A percentile compares a stretch with the other conserved stretches of the same genome.
These are phyloP conservation scores for Fregata magnificens DNA, from an alignment of 2,113 vertebrate genomes.

Conservation along the genomic window DNA sequence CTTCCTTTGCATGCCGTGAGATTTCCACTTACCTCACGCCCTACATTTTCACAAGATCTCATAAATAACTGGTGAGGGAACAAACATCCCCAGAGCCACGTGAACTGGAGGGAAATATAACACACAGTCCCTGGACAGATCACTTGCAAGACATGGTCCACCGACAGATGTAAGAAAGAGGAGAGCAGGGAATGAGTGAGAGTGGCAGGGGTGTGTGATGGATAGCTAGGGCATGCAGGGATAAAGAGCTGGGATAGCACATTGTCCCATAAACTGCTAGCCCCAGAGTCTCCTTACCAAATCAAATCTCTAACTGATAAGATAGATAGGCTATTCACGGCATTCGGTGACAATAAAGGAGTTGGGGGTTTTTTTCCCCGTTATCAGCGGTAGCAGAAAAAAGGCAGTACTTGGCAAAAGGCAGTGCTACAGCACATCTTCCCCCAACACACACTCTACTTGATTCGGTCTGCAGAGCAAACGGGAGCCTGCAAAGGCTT, in stretches of 20 bases:
- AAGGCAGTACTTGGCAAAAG: not conserved
- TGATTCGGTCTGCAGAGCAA: not conserved
- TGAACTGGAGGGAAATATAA: not conserved
- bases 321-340: not conserved
- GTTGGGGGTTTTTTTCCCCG: not conserved
- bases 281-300: not conserved
- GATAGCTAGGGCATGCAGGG: not conserved
- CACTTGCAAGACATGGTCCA: not conserved
- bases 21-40: not conserved
- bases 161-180: not conserved
- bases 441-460: not conserved
- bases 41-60: not conserved
- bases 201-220: not conserved
- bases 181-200: not conserved
- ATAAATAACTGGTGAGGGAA: not conserved
- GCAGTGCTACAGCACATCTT: not conserved
- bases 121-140: not conserved
- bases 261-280: not conserved
- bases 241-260: not conserved
- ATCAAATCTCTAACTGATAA: not conserved
- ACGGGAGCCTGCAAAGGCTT: not conserved
- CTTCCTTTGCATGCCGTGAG: not conserved
- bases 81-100: not conserved
- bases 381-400: not conserved
- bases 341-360: not conserved